phyloP scores from a whole-genome alignment of 2,797 vertebrate species.

The Megaceryle alcyon region DNA sequence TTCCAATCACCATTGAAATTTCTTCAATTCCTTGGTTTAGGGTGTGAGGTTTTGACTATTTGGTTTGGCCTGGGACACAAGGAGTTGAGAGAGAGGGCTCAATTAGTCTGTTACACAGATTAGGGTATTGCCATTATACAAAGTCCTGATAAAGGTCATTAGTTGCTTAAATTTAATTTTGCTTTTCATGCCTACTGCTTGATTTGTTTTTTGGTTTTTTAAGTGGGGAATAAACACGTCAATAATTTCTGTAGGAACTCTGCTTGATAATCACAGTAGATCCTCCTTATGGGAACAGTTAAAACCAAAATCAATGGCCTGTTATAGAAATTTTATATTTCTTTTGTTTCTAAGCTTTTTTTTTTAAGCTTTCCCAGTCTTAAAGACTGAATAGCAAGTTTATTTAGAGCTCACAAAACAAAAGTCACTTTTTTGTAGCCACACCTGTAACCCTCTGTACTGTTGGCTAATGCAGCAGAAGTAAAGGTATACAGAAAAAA shows the following conservation, averaged over 20 bases:
- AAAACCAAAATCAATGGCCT: not conserved
- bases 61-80: not conserved
- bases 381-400: not conserved
- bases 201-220: not conserved
- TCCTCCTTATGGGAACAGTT: not conserved
- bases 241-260: not conserved
- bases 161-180: not conserved
- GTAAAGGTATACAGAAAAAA: not conserved
- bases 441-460: not conserved
- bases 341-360: not conserved
- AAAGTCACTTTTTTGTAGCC: not conserved
- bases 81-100: not conserved
- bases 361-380: not conserved
- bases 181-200: not conserved
- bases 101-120: not conserved
- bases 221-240: not conserved
- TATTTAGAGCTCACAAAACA: not conserved
- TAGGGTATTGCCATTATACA: not conserved
- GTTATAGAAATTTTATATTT: not conserved
- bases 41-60: not conserved
- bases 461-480: not conserved
- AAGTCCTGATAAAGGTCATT: not conserved
- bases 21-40: not conserved
- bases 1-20: not conserved
- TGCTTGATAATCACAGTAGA: not conserved